Evolutionary conservation across 2,888 invertebrate genomes (phyloP).

Genomic region (Reticulitermes lucifugus): DNA sequence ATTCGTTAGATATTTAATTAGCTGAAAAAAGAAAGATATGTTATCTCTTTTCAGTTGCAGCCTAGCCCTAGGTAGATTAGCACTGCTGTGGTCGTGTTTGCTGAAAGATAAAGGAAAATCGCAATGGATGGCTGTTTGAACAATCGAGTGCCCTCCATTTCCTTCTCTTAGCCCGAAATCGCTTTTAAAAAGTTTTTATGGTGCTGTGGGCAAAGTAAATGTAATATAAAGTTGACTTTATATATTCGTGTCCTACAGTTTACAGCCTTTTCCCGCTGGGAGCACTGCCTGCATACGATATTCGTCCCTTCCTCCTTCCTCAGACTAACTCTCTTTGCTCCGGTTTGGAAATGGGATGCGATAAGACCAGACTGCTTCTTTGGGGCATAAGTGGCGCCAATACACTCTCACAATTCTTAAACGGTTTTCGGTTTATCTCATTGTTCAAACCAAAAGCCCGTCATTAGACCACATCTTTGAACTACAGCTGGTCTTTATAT

Average conservation of each 20-base stretch:
- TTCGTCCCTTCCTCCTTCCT: neutral
- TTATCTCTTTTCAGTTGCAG: neutral
- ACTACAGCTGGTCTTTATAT: too few species aligned
- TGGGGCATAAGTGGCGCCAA: neutral
- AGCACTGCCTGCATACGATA: conserved; percentile 42
- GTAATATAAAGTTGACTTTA: conserved; percentile 50
- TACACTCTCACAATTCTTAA: conserved; percentile 3
- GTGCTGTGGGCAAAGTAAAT: conserved; percentile 49
- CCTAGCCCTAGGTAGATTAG: neutral
- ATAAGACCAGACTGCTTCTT: neutral
- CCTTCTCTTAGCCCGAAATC: conserved; percentile 16
- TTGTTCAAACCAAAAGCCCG: too few species aligned
- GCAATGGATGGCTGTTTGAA: conserved; percentile 13
- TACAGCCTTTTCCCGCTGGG: conserved; percentile 46
- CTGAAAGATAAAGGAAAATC: conserved; percentile 21
- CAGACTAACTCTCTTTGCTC: neutral
- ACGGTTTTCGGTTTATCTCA: neutral
- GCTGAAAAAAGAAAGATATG: too few species aligned
- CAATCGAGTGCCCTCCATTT: conserved; percentile 12
- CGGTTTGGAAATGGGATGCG: conserved; percentile 10
- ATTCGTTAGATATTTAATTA: too few species aligned
- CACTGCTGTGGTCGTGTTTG: neutral
- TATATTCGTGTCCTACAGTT: conserved; percentile 43
- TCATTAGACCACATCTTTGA: too few species aligned
- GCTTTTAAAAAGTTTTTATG: conserved; percentile 45